Evolutionary conservation across 2,113 vertebrate species (phyloP).

Genomic region (Petaurus breviceps): DNA sequence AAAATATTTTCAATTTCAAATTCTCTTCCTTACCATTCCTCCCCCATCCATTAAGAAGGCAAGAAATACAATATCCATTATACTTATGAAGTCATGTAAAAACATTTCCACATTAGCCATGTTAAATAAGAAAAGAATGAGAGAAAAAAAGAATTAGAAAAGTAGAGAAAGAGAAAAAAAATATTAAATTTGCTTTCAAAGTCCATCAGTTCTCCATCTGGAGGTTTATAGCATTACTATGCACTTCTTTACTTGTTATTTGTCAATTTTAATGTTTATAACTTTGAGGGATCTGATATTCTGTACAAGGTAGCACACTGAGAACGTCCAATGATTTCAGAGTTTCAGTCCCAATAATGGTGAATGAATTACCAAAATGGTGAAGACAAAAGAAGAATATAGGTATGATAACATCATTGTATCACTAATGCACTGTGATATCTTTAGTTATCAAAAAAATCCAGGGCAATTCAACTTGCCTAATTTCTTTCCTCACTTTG

Average conservation of each 20-base stretch:
- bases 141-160: not conserved
- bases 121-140: not conserved
- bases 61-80: not conserved
- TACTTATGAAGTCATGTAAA: not conserved
- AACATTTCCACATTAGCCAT: not conserved
- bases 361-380: not conserved
- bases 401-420: not conserved
- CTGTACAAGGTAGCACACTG: not conserved
- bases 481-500: not conserved
- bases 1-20: not conserved
- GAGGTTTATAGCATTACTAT: not conserved
- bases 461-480: not conserved
- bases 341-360: conserved; percentile 10
- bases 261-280: conserved; percentile 68
- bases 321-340: conserved; percentile 42
- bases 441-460: not conserved
- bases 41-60: not conserved
- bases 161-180: not conserved
- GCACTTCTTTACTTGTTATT: conserved; percentile 12
- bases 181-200: not conserved
- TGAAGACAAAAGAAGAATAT: not conserved
- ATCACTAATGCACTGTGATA: conserved; percentile 15
- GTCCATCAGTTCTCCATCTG: not conserved
- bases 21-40: not conserved
- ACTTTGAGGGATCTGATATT: not conserved